These are phyloP conservation scores for Smutsia temminckii DNA, from an alignment of 2,797 vertebrate species.

Conservation along the genomic window DNA sequence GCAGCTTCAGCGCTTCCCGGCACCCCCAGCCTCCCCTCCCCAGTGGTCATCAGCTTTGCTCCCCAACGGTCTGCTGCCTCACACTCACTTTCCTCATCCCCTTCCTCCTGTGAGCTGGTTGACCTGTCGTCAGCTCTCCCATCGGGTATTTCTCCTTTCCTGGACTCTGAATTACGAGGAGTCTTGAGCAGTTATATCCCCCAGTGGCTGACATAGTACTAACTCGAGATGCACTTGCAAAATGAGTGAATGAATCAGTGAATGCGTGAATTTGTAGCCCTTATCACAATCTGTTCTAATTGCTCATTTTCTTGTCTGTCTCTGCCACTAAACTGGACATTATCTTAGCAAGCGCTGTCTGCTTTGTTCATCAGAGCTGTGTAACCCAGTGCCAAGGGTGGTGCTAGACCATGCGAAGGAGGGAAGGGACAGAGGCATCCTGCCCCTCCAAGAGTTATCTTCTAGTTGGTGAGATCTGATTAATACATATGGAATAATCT, in stretches of 20 bases:
- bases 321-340: neutral
- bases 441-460: neutral
- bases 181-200: neutral
- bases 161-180: neutral
- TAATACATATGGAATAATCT: neutral
- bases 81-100: neutral
- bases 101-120: neutral
- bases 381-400: neutral
- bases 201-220: neutral
- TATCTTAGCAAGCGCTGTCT: neutral
- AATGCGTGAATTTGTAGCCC: neutral
- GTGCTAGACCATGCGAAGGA: neutral
- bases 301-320: neutral
- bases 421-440: neutral
- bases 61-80: neutral
- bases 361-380: neutral
- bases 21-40: neutral
- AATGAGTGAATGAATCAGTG: neutral
- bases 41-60: neutral
- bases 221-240: neutral
- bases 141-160: neutral
- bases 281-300: neutral
- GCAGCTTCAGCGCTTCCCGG: neutral
- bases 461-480: neutral
- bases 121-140: neutral